These are phyloP conservation scores for Pitangus sulphuratus DNA, from an alignment of 2,797 vertebrate genomes.

Conservation along the genomic window DNA sequence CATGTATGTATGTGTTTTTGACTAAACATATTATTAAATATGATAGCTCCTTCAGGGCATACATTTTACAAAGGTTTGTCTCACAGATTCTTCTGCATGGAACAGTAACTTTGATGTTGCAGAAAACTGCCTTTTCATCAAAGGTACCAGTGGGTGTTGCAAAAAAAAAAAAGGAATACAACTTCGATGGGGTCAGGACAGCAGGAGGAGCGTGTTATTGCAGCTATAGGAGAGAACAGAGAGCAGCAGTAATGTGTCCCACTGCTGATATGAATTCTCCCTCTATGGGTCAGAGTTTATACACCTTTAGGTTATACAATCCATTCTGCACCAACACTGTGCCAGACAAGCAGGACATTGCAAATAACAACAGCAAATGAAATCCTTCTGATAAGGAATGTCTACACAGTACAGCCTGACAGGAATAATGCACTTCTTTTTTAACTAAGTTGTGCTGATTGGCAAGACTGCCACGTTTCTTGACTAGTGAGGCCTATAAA, in stretches of 20 bases:
- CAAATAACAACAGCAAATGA: background rate
- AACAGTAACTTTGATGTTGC: background rate
- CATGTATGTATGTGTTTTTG: fast-evolving
- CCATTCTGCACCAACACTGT: background rate
- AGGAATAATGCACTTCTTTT: background rate
- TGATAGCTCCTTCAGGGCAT: background rate
- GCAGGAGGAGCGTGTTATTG: background rate
- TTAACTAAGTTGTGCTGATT: background rate
- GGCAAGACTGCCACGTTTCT: background rate
- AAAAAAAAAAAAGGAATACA: background rate
- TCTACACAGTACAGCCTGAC: background rate
- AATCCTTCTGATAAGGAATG: background rate
- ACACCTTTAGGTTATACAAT: background rate
- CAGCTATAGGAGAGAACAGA: background rate
- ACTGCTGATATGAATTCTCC: background rate
- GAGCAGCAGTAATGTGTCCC: background rate
- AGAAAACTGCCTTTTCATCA: background rate
- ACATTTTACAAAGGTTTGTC: background rate
- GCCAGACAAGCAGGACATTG: background rate
- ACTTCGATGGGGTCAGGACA: background rate
- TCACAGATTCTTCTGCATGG: background rate
- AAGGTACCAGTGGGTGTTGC: background rate
- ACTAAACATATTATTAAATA: background rate
- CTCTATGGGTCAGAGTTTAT: background rate
- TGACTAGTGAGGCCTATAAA: background rate